Percentiles rank a stretch among this genome's conserved stretches.
Evolutionary conservation across 2,797 vertebrate species (phyloP).

Genomic region (Cuniculus paca): DNA sequence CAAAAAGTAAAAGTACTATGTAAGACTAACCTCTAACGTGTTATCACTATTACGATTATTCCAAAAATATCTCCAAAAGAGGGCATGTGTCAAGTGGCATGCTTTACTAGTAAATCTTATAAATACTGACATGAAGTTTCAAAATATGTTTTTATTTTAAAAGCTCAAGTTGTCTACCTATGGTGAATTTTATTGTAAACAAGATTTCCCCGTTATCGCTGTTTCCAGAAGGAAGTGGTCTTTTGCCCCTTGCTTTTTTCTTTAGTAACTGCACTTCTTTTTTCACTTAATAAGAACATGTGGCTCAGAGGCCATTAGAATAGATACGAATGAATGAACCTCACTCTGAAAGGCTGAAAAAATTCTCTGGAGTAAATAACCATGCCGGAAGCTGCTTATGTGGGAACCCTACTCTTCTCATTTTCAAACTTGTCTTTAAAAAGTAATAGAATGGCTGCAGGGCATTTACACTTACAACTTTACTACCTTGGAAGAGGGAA

Average conservation of each 20-base stretch:
- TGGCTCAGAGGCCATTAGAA: neutral
- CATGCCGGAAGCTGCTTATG: neutral
- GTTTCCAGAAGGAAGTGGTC: constrained; percentile 46
- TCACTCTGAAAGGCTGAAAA: neutral
- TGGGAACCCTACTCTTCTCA: neutral
- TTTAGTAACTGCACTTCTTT: neutral
- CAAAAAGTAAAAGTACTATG: neutral
- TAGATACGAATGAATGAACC: constrained; percentile 26
- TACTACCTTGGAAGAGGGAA: neutral
- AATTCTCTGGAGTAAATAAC: constrained; percentile 21
- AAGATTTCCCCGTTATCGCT: neutral
- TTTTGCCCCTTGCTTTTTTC: constrained; percentile 8
- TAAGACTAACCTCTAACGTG: constrained; percentile 35
- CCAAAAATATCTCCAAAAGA: neutral
- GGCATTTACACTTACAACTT: neutral
- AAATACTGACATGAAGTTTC: constrained; percentile 64
- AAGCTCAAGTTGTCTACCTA: neutral
- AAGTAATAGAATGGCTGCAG: neutral
- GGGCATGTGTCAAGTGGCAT: neutral
- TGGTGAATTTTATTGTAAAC: constrained; percentile 37
- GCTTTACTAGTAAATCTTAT: constrained; percentile 29
- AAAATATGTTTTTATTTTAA: constrained; percentile 45
- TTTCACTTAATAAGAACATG: constrained; percentile 5
- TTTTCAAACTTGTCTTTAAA: constrained; percentile 11
- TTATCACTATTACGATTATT: constrained; percentile 4